These are phyloP conservation scores for Pilophorus perplexus DNA, from an alignment of 2,888 invertebrate species.

Conservation along the genomic window DNA sequence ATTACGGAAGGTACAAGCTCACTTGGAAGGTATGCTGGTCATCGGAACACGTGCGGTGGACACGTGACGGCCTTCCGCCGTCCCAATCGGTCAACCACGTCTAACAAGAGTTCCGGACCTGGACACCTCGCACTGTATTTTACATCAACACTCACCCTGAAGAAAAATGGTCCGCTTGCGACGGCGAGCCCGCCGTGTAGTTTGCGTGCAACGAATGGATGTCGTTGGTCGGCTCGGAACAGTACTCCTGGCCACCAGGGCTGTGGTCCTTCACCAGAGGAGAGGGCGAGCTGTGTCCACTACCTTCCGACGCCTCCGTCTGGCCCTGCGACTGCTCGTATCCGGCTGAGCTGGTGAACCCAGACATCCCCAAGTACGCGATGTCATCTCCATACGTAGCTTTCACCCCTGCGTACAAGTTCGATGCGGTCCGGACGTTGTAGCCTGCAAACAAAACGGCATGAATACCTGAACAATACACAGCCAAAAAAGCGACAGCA, in stretches of 20 bases:
- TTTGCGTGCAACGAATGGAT: conserved; percentile 41
- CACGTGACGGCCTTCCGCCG: too few species aligned
- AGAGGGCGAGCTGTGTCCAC: conserved; percentile 43
- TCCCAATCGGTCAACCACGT: too few species aligned
- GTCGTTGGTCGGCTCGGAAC: conserved; percentile 29
- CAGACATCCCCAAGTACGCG: conserved; percentile 33
- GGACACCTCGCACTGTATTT: too few species aligned
- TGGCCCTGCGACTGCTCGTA: conserved; percentile 17
- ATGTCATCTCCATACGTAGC: conserved; percentile 37
- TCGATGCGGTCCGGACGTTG: conserved; percentile 4
- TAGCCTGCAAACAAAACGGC: too few species aligned
- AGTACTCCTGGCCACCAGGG: conserved; percentile 21
- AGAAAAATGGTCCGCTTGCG: conserved; percentile 39
- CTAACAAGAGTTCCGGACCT: too few species aligned
- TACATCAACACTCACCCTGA: conserved; percentile 19
- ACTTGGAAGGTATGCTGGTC: too few species aligned
- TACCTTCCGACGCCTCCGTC: conserved; percentile 41
- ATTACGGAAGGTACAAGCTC: too few species aligned
- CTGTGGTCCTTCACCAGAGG: conserved; percentile 33
- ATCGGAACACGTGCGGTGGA: too few species aligned
- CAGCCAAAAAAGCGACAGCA: too few species aligned
- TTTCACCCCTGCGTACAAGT: conserved; percentile 23
- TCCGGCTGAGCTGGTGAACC: background rate
- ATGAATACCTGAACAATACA: too few species aligned
- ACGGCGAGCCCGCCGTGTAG: conserved; percentile 21